Conservation (phyloP, 2,797 vertebrate species). For the Xiphorhynchus erythropygius region DNA sequence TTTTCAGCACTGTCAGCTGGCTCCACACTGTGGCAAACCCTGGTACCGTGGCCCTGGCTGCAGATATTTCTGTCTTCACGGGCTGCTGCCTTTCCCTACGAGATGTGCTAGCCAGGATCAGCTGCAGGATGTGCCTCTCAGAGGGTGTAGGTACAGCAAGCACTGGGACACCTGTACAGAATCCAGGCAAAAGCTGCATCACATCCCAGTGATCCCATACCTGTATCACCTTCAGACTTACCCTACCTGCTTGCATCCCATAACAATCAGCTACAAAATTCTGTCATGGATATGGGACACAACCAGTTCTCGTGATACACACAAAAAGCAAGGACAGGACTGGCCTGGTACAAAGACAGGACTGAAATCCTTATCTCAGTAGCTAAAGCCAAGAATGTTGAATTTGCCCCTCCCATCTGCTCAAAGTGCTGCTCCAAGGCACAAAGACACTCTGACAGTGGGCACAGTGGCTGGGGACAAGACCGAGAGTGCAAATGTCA, state of each 20-base stretch:
- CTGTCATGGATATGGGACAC: neutral
- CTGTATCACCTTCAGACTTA: neutral
- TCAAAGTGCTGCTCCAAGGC: neutral
- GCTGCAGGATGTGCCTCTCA: neutral
- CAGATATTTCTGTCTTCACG: neutral
- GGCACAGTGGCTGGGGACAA: neutral
- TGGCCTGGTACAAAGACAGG: neutral
- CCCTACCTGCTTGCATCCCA: neutral
- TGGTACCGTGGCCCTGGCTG: neutral
- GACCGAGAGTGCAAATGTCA: neutral
- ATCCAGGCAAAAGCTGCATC: neutral
- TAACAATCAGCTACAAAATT: neutral
- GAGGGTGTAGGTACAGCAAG: accelerated
- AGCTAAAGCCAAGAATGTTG: neutral
- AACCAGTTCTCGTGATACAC: neutral
- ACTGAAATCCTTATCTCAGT: neutral
- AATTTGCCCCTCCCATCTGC: neutral
- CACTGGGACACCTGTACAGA: neutral
- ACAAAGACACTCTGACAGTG: neutral
- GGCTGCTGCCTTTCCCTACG: neutral
- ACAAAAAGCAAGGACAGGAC: neutral
- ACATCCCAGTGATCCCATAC: neutral
- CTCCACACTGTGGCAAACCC: neutral
- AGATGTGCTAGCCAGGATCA: neutral
- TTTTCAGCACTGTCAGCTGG: neutral